phyloP scores from a whole-genome alignment of 1,140 invertebrate species.

The Listronotus oregonensis region DNA sequence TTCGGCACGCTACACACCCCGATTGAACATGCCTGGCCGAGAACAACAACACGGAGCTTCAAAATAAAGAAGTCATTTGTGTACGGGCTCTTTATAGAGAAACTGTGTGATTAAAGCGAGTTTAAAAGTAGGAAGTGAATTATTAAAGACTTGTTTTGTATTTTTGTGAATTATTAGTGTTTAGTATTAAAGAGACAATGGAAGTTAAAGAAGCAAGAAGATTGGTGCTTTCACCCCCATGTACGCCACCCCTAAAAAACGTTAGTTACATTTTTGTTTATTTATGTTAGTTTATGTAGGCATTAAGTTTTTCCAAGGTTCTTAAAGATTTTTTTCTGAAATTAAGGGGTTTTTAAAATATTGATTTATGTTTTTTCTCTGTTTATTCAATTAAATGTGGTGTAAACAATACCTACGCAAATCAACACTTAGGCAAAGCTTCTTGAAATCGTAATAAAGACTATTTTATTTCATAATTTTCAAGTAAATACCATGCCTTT shows the following conservation, averaged over 20 bases:
- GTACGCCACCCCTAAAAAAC: slow-evolving; percentile 62
- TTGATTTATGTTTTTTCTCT: too few relatives aligned
- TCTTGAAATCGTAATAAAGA: too few relatives aligned
- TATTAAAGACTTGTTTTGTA: too few relatives aligned
- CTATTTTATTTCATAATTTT: too few relatives aligned
- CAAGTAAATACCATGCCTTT: too few relatives aligned
- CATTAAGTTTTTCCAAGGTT: too few relatives aligned
- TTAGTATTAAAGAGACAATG: slow-evolving; percentile 12
- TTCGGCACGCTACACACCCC: slow-evolving; percentile 46
- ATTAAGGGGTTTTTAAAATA: too few relatives aligned
- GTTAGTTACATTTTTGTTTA: slow-evolving; percentile 56
- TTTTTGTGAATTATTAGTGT: background rate
- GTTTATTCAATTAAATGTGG: too few relatives aligned
- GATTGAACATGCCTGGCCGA: slow-evolving; percentile 42
- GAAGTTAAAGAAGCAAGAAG: slow-evolving; percentile 19
- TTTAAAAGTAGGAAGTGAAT: slow-evolving; percentile 9
- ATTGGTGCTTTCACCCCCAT: slow-evolving; percentile 61
- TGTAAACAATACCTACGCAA: too few relatives aligned
- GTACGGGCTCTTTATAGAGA: slow-evolving; percentile 16
- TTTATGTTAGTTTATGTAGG: slow-evolving; percentile 4
- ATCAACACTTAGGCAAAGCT: too few relatives aligned
- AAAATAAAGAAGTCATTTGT: slow-evolving; percentile 46
- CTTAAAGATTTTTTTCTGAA: too few relatives aligned
- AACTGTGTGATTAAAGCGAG: background rate
- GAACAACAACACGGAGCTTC: slow-evolving; percentile 49